Percentiles rank a stretch among this genome's conserved stretches.
Conservation (phyloP, 2,888 invertebrate genomes). For the Panzeria rudis region DNA sequence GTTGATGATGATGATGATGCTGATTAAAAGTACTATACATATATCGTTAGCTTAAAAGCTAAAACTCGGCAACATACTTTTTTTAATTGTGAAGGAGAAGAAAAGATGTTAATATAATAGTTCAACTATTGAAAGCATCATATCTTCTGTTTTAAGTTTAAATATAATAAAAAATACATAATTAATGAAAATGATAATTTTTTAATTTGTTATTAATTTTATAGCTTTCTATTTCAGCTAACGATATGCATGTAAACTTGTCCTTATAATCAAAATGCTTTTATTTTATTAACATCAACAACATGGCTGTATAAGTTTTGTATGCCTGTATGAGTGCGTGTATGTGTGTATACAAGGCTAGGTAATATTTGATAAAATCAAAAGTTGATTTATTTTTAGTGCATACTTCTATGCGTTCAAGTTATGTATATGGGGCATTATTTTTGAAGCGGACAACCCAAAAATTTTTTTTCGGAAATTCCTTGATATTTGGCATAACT, state of each 20-base stretch:
- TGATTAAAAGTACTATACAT: conserved; percentile 24
- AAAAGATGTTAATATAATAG: not conserved
- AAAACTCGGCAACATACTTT: not conserved
- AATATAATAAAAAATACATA: too few species aligned
- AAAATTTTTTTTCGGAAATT: too few species aligned
- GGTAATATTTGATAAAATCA: conserved; percentile 71
- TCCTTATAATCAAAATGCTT: conserved; percentile 53
- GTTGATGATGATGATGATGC: conserved; percentile 17
- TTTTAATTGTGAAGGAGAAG: not conserved
- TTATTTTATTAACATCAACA: conserved; percentile 63
- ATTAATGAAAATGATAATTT: too few species aligned
- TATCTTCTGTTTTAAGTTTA: too few species aligned
- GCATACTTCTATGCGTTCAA: conserved; percentile 66
- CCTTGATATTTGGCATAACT: too few species aligned
- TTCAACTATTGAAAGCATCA: too few species aligned
- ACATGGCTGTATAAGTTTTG: conserved; percentile 11
- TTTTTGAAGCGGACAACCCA: too few species aligned
- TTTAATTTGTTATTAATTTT: not conserved
- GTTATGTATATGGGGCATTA: too few species aligned
- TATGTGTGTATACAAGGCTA: conserved; percentile 2
- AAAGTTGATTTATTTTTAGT: conserved; percentile 74
- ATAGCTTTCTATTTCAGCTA: not conserved
- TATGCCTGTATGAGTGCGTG: not conserved
- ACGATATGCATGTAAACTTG: conserved; percentile 6
- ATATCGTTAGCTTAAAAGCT: not conserved